Percentiles rank a stretch among this genome's conserved stretches.
Evolutionary conservation across 2,113 vertebrate species (phyloP).

Genomic region (Alexandromys fortis): DNA sequence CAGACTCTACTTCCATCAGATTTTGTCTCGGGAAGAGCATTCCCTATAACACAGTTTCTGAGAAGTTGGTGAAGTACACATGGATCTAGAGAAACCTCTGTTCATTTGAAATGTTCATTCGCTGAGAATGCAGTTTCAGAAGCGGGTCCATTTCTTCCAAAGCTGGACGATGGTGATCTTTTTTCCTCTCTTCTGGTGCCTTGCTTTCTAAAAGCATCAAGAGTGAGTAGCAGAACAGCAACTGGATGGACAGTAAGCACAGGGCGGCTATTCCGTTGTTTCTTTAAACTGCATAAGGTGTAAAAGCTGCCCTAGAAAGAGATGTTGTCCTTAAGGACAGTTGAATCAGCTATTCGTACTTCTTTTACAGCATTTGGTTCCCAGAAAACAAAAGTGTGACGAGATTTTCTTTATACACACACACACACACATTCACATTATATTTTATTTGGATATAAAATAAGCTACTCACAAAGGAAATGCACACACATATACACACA

Average conservation of each 20-base stretch:
- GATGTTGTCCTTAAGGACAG: background rate
- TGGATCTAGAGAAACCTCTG: background rate
- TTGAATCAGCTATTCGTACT: background rate
- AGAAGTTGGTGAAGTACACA: background rate
- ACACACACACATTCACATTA: too few relatives aligned
- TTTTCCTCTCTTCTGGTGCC: too few relatives aligned
- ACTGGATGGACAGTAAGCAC: background rate
- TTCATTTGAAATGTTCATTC: background rate
- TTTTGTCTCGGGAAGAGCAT: background rate
- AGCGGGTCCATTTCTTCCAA: background rate
- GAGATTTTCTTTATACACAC: background rate
- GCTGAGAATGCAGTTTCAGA: background rate
- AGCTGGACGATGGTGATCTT: background rate
- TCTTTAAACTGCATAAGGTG: background rate
- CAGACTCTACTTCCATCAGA: background rate
- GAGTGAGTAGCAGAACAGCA: too few relatives aligned
- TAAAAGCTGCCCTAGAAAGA: background rate
- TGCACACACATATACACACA: background rate
- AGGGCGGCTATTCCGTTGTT: background rate
- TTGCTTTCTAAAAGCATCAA: background rate
- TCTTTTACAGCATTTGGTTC: background rate
- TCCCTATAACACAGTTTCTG: background rate
- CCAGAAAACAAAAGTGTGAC: background rate
- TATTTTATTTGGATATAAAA: background rate
- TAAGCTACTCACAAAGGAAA: background rate